Evolutionary conservation across 2,797 vertebrate species (phyloP), one percentile per base, ranked within the genome.

Genomic region (Malurus leucopterus): DNA sequence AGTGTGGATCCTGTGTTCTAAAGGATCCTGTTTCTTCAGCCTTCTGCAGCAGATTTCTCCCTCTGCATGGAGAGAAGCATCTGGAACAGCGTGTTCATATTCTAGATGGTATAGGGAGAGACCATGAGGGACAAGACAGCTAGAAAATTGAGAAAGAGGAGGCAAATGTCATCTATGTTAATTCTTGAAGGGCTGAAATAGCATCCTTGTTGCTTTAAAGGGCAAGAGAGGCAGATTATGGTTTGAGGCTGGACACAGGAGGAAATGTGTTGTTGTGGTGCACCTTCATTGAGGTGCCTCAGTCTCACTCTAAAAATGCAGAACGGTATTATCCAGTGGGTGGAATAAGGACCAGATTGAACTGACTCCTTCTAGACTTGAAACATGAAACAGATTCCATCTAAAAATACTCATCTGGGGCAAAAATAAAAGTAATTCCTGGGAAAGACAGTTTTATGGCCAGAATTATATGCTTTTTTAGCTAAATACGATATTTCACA

Each of bases 11-110:
- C 30, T 27, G 17, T 14, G 59, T 62, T 29, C 8, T 36, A 36
- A 36, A 36, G 36, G 36, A 36, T 36, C 36, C 36, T 36, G 1
- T 83, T 89, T 76, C 43, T 62, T 75, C 3, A 3, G 24, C 24
- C 21, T 68, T 58, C 40, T 72, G 40, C 59, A 61, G 40, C 13
- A 1, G 17, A 10, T 0, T 3, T 47, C 32, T 83, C 27, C 47
- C 22, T 53, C 40, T 74, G 44, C 18, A 7, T 8, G 18, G 47
- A 58, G 36, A 36, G 11, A 36, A 36, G 36, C 36, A 36, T 36
- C 29, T 50, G 24, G 30, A 53, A 22, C 24, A 58, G 40, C 2
- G 0, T 38, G 26, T 11, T 47, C 11, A 9, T 0, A 0, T 32
- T 18, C 27, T 61, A 13, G 9, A 23, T 26, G 14, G 18, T 32